A percentile compares a stretch with the other conserved stretches of the same genome.
Evolutionary conservation across 2,888 invertebrate species (phyloP).

Genomic region (Dendrolimus pini): DNA sequence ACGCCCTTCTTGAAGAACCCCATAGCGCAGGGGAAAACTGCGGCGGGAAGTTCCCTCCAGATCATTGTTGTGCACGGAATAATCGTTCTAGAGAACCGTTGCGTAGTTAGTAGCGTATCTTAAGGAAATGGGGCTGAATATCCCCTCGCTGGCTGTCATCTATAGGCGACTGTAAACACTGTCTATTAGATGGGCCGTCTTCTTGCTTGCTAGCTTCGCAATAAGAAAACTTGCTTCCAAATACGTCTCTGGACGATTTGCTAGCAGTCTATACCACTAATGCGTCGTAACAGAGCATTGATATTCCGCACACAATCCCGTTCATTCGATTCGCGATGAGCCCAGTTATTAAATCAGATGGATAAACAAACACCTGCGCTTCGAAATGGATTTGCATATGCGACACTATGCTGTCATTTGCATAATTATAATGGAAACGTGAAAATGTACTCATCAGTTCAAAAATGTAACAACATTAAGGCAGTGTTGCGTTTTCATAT

Average conservation of each 20-base stretch:
- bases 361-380: slow-evolving; percentile 59
- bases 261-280: slow-evolving; percentile 59
- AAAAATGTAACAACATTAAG: slow-evolving; percentile 21
- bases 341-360: slow-evolving; percentile 68
- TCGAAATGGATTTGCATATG: slow-evolving; percentile 37
- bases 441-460: slow-evolving; percentile 25
- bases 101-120: too few species aligned
- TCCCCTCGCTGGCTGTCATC: too few species aligned
- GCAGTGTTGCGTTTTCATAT: background rate
- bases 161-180: too few species aligned
- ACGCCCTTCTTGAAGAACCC: too few species aligned
- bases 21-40: too few species aligned
- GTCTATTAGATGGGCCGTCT: too few species aligned
- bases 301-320: slow-evolving; percentile 54
- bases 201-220: too few species aligned
- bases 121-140: too few species aligned
- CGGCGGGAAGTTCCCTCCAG: too few species aligned
- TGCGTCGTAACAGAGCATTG: slow-evolving; percentile 54
- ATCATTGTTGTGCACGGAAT: too few species aligned
- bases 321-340: slow-evolving; percentile 56
- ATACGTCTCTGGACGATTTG: slow-evolving; percentile 45
- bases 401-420: slow-evolving; percentile 32
- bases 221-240: slow-evolving; percentile 7
- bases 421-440: slow-evolving; percentile 38
- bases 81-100: too few species aligned